These are phyloP conservation scores for Drosophila ustulata DNA, from an alignment of 2,888 invertebrate species.

Conservation along the genomic window DNA sequence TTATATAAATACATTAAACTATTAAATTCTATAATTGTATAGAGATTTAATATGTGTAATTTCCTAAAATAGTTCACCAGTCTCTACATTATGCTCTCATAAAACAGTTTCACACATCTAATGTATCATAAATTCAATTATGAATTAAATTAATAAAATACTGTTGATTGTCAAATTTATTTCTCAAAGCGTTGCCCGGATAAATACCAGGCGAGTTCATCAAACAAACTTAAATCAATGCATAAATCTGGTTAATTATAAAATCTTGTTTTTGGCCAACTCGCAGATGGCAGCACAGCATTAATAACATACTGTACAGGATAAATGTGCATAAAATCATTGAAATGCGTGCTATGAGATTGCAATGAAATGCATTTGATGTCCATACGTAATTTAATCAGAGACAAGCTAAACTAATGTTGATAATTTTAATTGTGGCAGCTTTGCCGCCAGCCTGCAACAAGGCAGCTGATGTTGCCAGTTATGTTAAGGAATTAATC, in stretches of 20 bases:
- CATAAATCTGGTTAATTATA: constrained; percentile 13
- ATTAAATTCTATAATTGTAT: too few species aligned
- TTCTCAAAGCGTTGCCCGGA: neutral
- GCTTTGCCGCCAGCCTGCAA: too few species aligned
- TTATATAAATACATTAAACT: too few species aligned
- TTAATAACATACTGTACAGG: neutral
- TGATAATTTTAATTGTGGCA: constrained; percentile 45
- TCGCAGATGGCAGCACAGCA: neutral
- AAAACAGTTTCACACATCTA: too few species aligned
- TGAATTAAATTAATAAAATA: neutral
- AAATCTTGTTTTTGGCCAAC: neutral
- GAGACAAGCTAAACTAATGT: constrained; percentile 28
- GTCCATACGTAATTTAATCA: constrained; percentile 43
- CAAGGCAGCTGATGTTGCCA: constrained; percentile 15
- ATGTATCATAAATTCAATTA: too few species aligned
- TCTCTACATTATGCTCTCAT: too few species aligned
- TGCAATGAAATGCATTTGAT: constrained; percentile 6
- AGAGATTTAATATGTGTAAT: too few species aligned
- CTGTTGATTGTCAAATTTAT: neutral
- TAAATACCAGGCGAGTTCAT: neutral
- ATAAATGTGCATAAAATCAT: neutral
- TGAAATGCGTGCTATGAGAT: neutral
- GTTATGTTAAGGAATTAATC: constrained; percentile 45
- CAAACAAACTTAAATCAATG: constrained; percentile 13
- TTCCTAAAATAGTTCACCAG: too few species aligned